Evolutionary conservation across 2,797 vertebrate genomes (phyloP), one percentile per base, ranked within the genome.

Genomic region (Xerus rutilus): DNA sequence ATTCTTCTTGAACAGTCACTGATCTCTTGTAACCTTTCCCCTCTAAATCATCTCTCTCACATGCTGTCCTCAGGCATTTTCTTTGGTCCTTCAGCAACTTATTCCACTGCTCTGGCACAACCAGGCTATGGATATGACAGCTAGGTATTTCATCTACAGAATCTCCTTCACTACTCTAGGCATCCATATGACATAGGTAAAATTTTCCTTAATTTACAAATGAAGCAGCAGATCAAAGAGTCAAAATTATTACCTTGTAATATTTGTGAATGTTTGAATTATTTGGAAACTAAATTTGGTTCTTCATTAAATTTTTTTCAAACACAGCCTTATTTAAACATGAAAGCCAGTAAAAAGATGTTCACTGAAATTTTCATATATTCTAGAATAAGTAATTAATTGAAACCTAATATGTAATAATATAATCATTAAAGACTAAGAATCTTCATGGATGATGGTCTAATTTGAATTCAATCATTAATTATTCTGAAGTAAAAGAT

Each of bases 401-500:
- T 98, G 30, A 96, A 67, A 81, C 28, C 12, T 97, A 87, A 95
- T 94, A 10, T 73, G 84, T 86, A 30, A 72, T 88, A 47, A 54
- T 20, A 87, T 70, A 79, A 65, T 86, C 21, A 88, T 84, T 89
- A 96, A 98, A 93, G 52, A 83, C 45, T 94, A 88, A 92, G 28
- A 35, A 84, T 49, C 89, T 98, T 97, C 78, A 89, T 73, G 69
- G 54, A 3, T 91, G 62, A 96, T 97, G 43, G 57, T 93, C 96
- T 97, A 94, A 96, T 95, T 93, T 96, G 15, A 97, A 97, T 95
- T 95, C 14, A 20, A 20, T 85, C 25, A 89, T 43, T 96, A 90
- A 93, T 96, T 97, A 95, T 95, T 97, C 88, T 95, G 95, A 98
- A 49, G 39, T 97, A 89, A 96, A 86, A 92, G 10, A 73, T 98